These are phyloP conservation scores for Theristicus caerulescens DNA, from an alignment of 2,113 vertebrate genomes.

Conservation along the genomic window DNA sequence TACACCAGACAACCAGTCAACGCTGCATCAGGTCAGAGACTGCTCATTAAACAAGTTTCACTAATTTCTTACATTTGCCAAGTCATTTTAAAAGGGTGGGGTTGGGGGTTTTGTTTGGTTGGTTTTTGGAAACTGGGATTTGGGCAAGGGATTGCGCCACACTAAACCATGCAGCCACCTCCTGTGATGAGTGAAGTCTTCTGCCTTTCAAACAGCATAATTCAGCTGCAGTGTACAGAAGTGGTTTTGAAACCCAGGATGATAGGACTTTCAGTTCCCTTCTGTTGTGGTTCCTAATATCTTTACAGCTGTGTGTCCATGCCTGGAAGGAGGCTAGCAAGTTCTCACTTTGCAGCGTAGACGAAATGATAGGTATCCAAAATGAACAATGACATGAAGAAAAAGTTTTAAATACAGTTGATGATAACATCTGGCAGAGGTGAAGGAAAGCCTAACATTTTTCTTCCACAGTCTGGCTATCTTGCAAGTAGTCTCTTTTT, in stretches of 20 bases:
- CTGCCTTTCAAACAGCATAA: not conserved
- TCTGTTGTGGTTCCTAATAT: not conserved
- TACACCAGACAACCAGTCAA: conserved; percentile 89
- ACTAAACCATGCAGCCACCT: not conserved
- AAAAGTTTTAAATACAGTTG: not conserved
- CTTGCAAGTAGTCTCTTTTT: not conserved
- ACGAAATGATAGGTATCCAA: not conserved
- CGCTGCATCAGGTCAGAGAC: conserved; percentile 82
- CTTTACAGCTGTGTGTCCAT: not conserved
- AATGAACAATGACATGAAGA: not conserved
- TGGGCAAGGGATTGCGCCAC: not conserved
- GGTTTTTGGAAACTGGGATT: not conserved
- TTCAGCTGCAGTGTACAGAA: not conserved
- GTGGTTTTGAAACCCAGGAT: not conserved
- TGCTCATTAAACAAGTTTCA: not conserved
- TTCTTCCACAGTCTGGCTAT: not conserved
- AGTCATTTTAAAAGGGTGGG: not conserved
- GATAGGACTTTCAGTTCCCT: not conserved
- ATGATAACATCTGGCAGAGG: not conserved
- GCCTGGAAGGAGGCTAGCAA: not conserved
- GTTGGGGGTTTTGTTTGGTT: not conserved
- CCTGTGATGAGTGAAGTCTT: not conserved
- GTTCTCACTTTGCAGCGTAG: not conserved
- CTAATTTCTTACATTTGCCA: not conserved
- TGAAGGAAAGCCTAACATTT: not conserved